These are phyloP conservation scores for Rhopalosiphum maidis DNA, from an alignment of 1,140 invertebrate genomes.

Conservation along the genomic window DNA sequence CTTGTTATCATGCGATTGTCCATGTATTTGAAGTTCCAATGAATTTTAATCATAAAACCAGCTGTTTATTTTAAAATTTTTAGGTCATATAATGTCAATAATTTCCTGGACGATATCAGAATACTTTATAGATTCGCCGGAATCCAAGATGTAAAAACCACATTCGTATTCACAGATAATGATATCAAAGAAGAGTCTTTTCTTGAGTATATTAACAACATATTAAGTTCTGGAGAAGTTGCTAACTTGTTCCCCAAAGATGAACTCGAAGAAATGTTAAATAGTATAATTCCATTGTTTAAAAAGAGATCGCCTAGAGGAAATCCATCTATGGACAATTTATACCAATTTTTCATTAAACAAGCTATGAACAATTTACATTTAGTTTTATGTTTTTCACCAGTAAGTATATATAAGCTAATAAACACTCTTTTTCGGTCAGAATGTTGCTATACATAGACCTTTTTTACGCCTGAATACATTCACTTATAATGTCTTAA, in stretches of 20 bases:
- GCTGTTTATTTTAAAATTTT: slow-evolving; percentile 23
- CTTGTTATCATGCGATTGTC: too few species aligned
- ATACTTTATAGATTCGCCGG: slow-evolving; percentile 90
- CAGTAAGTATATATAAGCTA: slow-evolving; percentile 69
- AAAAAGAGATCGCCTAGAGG: slow-evolving; percentile 92
- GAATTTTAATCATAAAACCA: not conserved
- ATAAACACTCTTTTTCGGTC: not conserved
- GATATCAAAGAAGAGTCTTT: slow-evolving; percentile 98
- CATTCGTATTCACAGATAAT: slow-evolving; percentile 96
- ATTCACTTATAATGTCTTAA: too few species aligned
- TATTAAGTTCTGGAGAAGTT: slow-evolving; percentile 75
- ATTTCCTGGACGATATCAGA: slow-evolving; percentile 95
- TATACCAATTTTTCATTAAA: slow-evolving; percentile 93
- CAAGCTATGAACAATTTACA: slow-evolving; percentile 92
- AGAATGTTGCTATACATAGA: not conserved
- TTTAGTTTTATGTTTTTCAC: slow-evolving; percentile 95
- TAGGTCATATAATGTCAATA: slow-evolving; percentile 92
- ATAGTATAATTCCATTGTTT: slow-evolving; percentile 90
- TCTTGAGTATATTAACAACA: slow-evolving; percentile 96
- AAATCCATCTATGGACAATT: slow-evolving; percentile 80
- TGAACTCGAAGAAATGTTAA: slow-evolving; percentile 93
- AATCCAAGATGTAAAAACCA: slow-evolving; percentile 95
- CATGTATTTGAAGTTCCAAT: slow-evolving; percentile 7
- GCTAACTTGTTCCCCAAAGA: slow-evolving; percentile 94
- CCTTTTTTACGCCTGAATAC: not conserved